Evolutionary conservation across 2,888 invertebrate species (phyloP), one percentile per base, ranked within the genome.

Genomic region (Rugalucina vietnamica): DNA sequence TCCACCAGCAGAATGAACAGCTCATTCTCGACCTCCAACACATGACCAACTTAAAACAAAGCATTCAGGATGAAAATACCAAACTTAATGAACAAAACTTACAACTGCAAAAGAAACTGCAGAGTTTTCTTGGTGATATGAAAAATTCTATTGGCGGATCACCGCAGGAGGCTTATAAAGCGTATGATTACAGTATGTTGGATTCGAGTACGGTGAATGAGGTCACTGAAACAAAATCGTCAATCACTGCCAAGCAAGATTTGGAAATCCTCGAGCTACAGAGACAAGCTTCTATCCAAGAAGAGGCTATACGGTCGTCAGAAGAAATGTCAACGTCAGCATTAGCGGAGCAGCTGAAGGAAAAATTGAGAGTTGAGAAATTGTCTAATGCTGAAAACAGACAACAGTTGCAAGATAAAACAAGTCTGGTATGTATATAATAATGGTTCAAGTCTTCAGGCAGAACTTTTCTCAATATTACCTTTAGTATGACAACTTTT

Each of bases 11-110:
- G 75, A 89, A 88, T 76, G 92, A 91, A 72, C 91, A 91, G 76
- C 85, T 93, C 57, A 85, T 92, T 73, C 85, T 88, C 27, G 93
- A 93, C 69, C 78, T 92, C 43, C 89, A 92, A 74, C 83, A 88
- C 24, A 81, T 89, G 14, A 90, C 88, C 57, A 79, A 78, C 24
- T 72, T 92, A 73, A 92, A 91, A 82, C 88, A 91, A 37, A 79
- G 86, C 36, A 84, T 92, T 18, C 91, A 92, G 78, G 80, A 78
- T 69, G 92, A 92, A 82, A 91, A 92, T 76, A 81, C 86, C 8
- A 83, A 82, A 50, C 84, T 92, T n/a, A 87, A 81, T 34, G 83
- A 87, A 76, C 89, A 92, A 72, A 91, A 91, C n/a, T 77, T 91
- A 29, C 88, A 89, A n/a, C 80, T 92, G 2, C 85, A 86, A 74